These are phyloP conservation scores for Patiria pectinifera DNA, from an alignment of 53 echinoderm and acorn worm genomes.

Conservation along the genomic window DNA sequence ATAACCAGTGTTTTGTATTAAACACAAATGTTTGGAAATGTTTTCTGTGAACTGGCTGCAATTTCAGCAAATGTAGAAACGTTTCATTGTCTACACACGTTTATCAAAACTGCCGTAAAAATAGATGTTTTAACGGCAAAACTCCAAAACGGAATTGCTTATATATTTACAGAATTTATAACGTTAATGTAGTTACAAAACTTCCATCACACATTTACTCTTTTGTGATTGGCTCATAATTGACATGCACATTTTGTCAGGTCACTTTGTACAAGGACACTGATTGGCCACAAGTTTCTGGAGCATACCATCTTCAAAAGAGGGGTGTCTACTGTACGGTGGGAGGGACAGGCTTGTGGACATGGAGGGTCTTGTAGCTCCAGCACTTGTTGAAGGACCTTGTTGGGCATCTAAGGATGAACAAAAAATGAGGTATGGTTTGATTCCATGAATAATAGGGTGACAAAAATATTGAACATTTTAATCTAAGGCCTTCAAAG, in stretches of 20 bases:
- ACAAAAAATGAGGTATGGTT: not conserved
- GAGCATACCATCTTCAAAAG: conserved; percentile 66
- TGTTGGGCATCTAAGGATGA: not conserved
- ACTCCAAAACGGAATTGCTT: too few relatives aligned
- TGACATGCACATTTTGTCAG: not conserved
- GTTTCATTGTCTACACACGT: too few relatives aligned
- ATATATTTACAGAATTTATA: too few relatives aligned
- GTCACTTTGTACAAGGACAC: not conserved
- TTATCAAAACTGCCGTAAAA: too few relatives aligned
- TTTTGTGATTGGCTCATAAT: not conserved
- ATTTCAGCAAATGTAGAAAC: too few relatives aligned
- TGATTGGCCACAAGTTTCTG: not conserved
- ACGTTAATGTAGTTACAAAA: too few relatives aligned
- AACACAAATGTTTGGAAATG: too few relatives aligned
- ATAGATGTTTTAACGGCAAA: too few relatives aligned
- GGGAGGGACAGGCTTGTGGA: conserved; percentile 45
- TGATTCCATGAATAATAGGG: not conserved
- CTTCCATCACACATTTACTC: not conserved
- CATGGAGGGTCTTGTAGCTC: conserved; percentile 18
- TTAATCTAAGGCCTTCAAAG: too few relatives aligned
- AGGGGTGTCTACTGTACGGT: conserved; percentile 59
- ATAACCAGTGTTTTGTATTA: too few relatives aligned
- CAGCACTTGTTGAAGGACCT: conserved; percentile 18
- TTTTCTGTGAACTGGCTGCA: too few relatives aligned
- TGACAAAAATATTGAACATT: too few relatives aligned